Evolutionary conservation across 2,888 invertebrate genomes (phyloP), one percentile per base, ranked within the genome.

Genomic region (Nesidiocoris tenuis): DNA sequence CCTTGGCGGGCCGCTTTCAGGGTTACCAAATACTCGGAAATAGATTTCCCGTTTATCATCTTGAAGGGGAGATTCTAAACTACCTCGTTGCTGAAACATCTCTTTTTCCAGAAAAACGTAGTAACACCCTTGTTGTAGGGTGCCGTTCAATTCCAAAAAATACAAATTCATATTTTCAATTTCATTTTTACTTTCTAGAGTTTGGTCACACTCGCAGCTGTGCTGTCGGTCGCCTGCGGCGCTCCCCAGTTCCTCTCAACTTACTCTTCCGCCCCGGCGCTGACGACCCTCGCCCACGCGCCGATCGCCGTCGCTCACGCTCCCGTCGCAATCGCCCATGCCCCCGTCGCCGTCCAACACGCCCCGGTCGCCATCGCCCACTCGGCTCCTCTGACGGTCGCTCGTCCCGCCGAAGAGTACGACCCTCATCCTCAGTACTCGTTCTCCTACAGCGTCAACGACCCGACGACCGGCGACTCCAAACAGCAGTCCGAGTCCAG

Each of bases 361-460:
- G 24, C 23, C 23, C 64, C 64, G n/a, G n/a, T 64, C 12, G 39
- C 59, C 18, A 66, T 66, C 19, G 66, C 66, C 22, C 66, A 66
- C 1, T 21, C 54, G 12, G 55, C 67, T 16, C 55, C 67, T 16
- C 22, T 67, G n/a, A 18, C 66, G 7, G 65, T 65, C 19, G 39
- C 67, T 55, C 39, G 67, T 2, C 67, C 67, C 55, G 71, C 39
- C n/a, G 72, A 72, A 61, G 80, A 78, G 25, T 79, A 79, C 79
- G 81, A 81, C 77, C 70, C 80, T 80, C 67, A 81, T 71, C 80
- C 81, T 2, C 79, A 80, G 76, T 81, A 81, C 79, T 79, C 78
- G 61, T 81, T 79, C 78, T 79, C 80, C 71, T 81, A 81, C 79
- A 77, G 78, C 65, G 81, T 81, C 56, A 66, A 80, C 71, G 81